phyloP scores from a whole-genome alignment of 2,113 vertebrate genomes.

The Tyrannus savana region DNA sequence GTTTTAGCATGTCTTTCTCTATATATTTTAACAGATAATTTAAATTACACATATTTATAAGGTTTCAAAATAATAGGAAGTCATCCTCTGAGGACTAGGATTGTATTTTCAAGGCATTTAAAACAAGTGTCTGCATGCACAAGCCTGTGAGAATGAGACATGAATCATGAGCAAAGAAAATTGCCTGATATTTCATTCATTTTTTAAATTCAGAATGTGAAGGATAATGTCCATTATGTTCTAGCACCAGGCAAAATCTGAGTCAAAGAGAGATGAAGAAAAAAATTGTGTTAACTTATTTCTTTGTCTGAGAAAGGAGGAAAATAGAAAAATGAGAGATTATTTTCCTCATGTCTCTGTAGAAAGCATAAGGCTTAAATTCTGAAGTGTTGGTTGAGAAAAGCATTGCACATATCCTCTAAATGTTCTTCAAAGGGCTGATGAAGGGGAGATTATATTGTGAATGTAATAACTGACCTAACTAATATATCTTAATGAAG shows the following conservation, averaged over 20 bases:
- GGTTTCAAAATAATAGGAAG: neutral
- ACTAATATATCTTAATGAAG: slow-evolving; percentile 19
- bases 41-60: neutral
- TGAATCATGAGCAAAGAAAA: neutral
- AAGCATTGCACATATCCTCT: neutral
- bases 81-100: neutral
- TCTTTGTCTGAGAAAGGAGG: neutral
- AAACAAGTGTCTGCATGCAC: neutral
- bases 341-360: neutral
- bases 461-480: neutral
- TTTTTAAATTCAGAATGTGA: neutral
- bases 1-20: neutral
- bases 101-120: neutral
- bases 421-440: slow-evolving; percentile 10
- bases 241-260: neutral
- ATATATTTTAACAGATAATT: neutral
- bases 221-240: neutral
- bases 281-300: neutral
- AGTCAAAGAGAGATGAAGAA: neutral
- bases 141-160: neutral
- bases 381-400: neutral
- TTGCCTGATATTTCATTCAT: neutral
- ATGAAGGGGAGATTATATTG: slow-evolving; percentile 8
- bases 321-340: neutral
- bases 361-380: neutral